Evolutionary conservation across 2,888 invertebrate species (phyloP), one percentile per base, ranked within the genome.

Genomic region (Epirrhoe tristata): DNA sequence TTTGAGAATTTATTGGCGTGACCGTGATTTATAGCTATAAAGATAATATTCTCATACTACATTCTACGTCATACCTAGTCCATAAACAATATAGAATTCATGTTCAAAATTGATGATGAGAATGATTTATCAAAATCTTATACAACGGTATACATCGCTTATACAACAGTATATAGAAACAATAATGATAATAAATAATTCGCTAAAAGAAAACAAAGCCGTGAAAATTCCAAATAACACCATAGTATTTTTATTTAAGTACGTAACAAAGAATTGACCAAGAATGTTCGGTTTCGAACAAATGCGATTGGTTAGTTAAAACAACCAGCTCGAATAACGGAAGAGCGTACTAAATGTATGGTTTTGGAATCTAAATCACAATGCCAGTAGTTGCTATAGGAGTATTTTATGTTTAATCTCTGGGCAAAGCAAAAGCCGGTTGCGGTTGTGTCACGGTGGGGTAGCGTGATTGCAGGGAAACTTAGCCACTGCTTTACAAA

Each of bases 341-440:
- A 31, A 39, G 39, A 4, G 12, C 24, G 50, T 31, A 56, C 50
- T 12, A 31, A 51, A 56, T 39, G 6, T 43, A 50, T 36, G 55
- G 63, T 50, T 31, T 53, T 53, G 53, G 32, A 17, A 54, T 36
- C 51, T 62, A 53, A 66, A 61, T 66, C 55, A 66, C 62, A 58
- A 54, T 43, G 58, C 43, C 36, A 10, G 36, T 43, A 43, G 39
- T 43, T 12, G 52, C 48, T 39, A 53, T 31, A 53, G n/a, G 32
- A 24, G 34, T 52, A 60, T 14, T 48, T 55, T n/a, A 14, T 31
- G 55, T 46, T 46, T 60, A 51, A 53, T 66, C 48, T 62, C 61
- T 34, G 61, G 58, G 14, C 31, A 12, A 32, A 54, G 12, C 51
- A 17, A 7, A 24, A 43, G 58, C 61, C 58, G 53, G 43, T 50